Evolutionary conservation across 2,888 invertebrate species (phyloP), one percentile per base, ranked within the genome.

Genomic region (Rapana venosa): DNA sequence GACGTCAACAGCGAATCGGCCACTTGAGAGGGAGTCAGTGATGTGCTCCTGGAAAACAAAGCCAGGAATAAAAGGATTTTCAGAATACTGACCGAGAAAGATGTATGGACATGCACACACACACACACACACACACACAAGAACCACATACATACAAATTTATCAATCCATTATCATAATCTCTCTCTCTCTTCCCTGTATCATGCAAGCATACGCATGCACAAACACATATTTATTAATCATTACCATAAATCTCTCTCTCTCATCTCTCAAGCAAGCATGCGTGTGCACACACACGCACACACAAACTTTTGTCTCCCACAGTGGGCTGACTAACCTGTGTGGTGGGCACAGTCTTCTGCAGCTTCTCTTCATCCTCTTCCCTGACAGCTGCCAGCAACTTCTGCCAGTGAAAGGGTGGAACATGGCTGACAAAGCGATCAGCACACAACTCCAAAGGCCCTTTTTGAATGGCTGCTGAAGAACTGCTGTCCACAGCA

Each of bases 371-470:
- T n/a, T 90, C 88, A 85, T 94, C 92, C 83, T 93, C 93, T 79
- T 94, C 93, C 77, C 94, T 89, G 13, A 94, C 92, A 8, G 94
- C 93, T 36, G 92, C 93, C 13, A 95, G 92, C 22, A 95, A 87
- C 58, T 92, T 92, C 91, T 95, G 94, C 95, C 95, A 95, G 22
- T 93, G 93, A 83, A 93, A 91, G 15, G 94, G 92, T 36, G 94
- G 93, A 66, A 95, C 93, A 89, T 91, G 93, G 90, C 92, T 92
- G 30, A 94, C 92, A 89, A 93, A 94, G 81, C 93, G 86, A 91
- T 94, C 92, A 4, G 94, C 93, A 87, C 94, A 93, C 30, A 95
- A 91, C 87, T 93, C 92, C 47, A 91, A 79, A 0, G 77, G 66
- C 15, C 70, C 85, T 11, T 36, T 32, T 56, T 47, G 22, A 13